Evolutionary conservation across 2,888 invertebrate genomes (phyloP).

Genomic region (Xanthia icteritia): DNA sequence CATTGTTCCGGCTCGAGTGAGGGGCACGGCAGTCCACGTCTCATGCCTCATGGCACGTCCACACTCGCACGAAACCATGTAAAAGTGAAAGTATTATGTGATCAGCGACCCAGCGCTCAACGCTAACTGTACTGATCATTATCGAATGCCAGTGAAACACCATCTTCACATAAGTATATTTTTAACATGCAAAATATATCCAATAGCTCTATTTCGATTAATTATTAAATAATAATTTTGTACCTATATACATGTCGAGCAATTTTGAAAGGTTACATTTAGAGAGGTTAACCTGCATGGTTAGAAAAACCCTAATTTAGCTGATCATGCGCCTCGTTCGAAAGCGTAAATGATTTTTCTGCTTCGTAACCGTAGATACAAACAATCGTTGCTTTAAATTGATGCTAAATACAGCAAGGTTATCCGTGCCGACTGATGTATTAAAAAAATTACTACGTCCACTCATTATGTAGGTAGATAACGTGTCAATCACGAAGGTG

Average conservation of each 20-base stretch:
- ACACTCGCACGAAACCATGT: slow-evolving; percentile 84
- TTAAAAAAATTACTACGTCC: slow-evolving; percentile 66
- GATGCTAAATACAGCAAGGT: slow-evolving; percentile 54
- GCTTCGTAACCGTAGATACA: slow-evolving; percentile 41
- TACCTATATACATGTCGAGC: not conserved
- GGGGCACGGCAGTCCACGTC: slow-evolving; percentile 74
- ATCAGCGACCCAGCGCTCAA: slow-evolving; percentile 74
- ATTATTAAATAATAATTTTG: not conserved
- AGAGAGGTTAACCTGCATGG: not conserved
- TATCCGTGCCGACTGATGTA: slow-evolving; percentile 54
- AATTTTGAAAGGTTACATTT: not conserved
- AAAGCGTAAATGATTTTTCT: slow-evolving; percentile 36
- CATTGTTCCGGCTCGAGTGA: slow-evolving; percentile 83
- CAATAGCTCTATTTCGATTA: not conserved
- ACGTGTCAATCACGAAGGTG: slow-evolving; percentile 77
- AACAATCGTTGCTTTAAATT: slow-evolving; percentile 68
- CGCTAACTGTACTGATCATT: slow-evolving; percentile 65
- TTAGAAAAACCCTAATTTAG: not conserved
- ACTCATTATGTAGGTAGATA: slow-evolving; percentile 68
- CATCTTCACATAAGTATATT: slow-evolving; percentile 21
- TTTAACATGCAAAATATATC: too few relatives aligned
- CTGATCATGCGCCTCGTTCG: slow-evolving; percentile 20
- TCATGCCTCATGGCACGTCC: slow-evolving; percentile 71
- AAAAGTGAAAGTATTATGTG: slow-evolving; percentile 89
- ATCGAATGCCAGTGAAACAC: slow-evolving; percentile 40